Conservation (phyloP, 2,113 vertebrate genomes). For the Acrocephalus kingi region DNA sequence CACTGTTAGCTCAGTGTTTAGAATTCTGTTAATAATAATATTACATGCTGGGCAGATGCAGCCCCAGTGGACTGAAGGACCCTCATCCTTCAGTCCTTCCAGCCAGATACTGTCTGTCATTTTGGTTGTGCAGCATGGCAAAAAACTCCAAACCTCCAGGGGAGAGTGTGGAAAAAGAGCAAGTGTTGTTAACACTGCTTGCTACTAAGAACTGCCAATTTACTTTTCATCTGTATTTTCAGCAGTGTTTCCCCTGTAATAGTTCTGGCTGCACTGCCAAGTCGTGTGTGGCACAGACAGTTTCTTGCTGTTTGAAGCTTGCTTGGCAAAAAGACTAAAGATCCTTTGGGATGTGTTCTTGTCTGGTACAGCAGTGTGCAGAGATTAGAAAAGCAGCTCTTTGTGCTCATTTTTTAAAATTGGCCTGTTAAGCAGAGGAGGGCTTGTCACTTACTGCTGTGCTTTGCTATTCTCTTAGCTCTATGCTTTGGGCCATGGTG, state of each 20-base stretch:
- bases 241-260: not conserved
- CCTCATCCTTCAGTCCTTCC: not conserved
- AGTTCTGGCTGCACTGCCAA: not conserved
- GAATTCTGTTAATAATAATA: not conserved
- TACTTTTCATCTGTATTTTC: not conserved
- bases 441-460: not conserved
- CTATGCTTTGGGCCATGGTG: rapidly evolving
- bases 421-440: not conserved
- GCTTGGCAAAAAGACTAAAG: not conserved
- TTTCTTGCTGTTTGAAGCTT: not conserved
- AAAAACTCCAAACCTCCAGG: not conserved
- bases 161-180: not conserved
- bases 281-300: not conserved
- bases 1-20: not conserved
- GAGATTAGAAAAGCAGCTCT: not conserved
- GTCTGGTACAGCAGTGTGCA: not conserved
- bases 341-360: not conserved
- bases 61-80: not conserved
- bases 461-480: not conserved
- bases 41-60: not conserved
- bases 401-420: not conserved
- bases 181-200: not conserved
- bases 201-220: not conserved
- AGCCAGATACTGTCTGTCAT: not conserved
- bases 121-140: not conserved